Evolutionary conservation across 1,140 invertebrate genomes (phyloP).

Genomic region (Bombus waltoni): DNA sequence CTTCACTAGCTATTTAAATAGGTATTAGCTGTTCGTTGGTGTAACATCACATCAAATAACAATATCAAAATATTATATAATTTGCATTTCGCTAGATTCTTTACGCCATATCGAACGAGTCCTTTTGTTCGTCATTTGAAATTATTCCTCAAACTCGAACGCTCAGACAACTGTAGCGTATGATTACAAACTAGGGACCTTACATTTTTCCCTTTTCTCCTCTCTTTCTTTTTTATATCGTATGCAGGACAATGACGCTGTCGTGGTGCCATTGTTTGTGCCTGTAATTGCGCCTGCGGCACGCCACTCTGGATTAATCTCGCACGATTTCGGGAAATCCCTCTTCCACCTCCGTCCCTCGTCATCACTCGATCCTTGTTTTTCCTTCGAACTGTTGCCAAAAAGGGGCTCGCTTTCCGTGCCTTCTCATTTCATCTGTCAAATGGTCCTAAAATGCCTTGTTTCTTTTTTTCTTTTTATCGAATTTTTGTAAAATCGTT

Average conservation of each 20-base stretch:
- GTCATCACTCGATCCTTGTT: slow-evolving; percentile 30
- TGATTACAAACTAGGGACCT: slow-evolving; percentile 43
- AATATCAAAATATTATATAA: background rate
- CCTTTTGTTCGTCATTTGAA: background rate
- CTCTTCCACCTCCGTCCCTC: slow-evolving; percentile 35
- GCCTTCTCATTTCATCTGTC: background rate
- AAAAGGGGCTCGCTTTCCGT: background rate
- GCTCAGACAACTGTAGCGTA: background rate
- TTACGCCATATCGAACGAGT: background rate
- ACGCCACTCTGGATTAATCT: slow-evolving; percentile 64
- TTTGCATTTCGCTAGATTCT: background rate
- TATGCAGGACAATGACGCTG: slow-evolving; percentile 61
- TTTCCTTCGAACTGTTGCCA: background rate
- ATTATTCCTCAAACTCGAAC: slow-evolving; percentile 4
- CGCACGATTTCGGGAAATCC: slow-evolving; percentile 59
- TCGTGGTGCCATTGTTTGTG: slow-evolving; percentile 66
- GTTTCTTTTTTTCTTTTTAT: background rate
- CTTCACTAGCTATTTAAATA: background rate
- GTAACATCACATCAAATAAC: background rate
- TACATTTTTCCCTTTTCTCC: background rate
- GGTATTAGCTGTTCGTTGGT: background rate
- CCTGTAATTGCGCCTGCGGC: slow-evolving; percentile 65
- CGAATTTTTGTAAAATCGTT: background rate
- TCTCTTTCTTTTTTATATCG: slow-evolving; percentile 46
- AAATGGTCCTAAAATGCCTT: background rate